These are phyloP conservation scores for Oreonectes daqikongensis DNA, from an alignment of 2,797 vertebrate species.

Conservation along the genomic window DNA sequence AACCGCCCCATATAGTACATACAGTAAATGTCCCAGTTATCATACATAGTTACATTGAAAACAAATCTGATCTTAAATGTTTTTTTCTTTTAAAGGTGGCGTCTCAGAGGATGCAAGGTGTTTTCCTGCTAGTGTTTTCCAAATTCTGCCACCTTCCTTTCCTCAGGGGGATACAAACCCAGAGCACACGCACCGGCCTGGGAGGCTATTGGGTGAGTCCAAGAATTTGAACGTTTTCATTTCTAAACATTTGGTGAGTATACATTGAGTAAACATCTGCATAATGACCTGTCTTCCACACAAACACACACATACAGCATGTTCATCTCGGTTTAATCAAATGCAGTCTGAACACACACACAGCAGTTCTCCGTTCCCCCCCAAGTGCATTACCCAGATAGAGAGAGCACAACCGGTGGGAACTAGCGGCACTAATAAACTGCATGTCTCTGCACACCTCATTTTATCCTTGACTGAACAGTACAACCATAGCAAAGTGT, in stretches of 20 bases:
- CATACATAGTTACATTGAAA: background rate
- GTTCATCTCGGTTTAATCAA: slow-evolving; percentile 28
- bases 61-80: background rate
- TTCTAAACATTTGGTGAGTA: slow-evolving; percentile 48
- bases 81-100: slow-evolving; percentile 79
- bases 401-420: slow-evolving; percentile 16
- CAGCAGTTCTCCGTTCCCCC: background rate
- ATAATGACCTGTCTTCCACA: slow-evolving; percentile 5
- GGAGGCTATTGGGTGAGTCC: slow-evolving; percentile 95
- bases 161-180: slow-evolving; percentile 90
- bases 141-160: slow-evolving; percentile 94
- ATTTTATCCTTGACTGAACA: slow-evolving; percentile 31
- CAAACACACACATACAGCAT: slow-evolving; percentile 25
- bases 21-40: background rate
- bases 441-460: slow-evolving; percentile 21
- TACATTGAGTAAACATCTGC: too few species aligned
- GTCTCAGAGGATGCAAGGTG: slow-evolving; percentile 95
- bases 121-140: slow-evolving; percentile 91
- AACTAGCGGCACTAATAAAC: slow-evolving; percentile 21
- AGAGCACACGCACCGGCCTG: slow-evolving; percentile 92
- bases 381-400: slow-evolving; percentile 8
- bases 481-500: slow-evolving; percentile 5
- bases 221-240: background rate
- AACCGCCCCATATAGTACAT: too few species aligned
- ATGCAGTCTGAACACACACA: slow-evolving; percentile 15